Base-by-base conservation (phyloP, 1,140 invertebrate genomes). In the Ceratosolen fusciceps region DNA sequence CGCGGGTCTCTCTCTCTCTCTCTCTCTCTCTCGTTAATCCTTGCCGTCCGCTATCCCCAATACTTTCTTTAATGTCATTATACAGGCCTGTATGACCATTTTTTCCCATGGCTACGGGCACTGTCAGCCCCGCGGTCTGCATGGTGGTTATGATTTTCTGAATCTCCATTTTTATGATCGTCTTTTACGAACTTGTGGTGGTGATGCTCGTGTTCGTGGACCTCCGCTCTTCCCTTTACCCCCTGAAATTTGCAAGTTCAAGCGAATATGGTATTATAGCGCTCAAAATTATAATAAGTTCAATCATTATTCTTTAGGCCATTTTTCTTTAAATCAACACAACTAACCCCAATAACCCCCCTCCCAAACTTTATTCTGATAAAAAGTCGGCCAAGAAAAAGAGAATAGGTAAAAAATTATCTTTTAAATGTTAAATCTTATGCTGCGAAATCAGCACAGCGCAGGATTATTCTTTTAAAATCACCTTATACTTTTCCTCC, bases 181-280 rank as follows among this genome's bases (percentile, higher is more conserved):
- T 94, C 92, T 37, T 92, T 92, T 86, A 93, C 91, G 49, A 93
- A 86, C 0, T 91, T 87, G 71, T 92, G 84, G 68, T 91, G 85
- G 82, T 93, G 91, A 31, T 91, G 90, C 2, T 92, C 92, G 80
- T 92, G 92, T 24, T 90, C 84, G 79, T 92, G 89, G 62, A 92
- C 87, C 16, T 91, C 91, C 74, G 91, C 91, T 31, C 93, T 90
- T 0, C 92, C 93, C 80, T 92, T 91, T n/a, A 91, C 86, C 73
- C 89, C 82, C 88, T 89, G 52, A 37, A 81, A 78, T 52, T 39
- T 60, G 4, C 58, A 60, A 60, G 58, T 60, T 31, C 31, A 31
- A 60, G 10, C 29, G n/a, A 4, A 31, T 3, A 5, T 52, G 2
- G 14, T 31, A 60, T 60, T 19, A 21, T 43, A 71, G 43, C 16